Percentiles rank a stretch among this genome's conserved stretches.
Evolutionary conservation across 2,797 vertebrate species (phyloP).

Genomic region (Hippoglossus hippoglossus): DNA sequence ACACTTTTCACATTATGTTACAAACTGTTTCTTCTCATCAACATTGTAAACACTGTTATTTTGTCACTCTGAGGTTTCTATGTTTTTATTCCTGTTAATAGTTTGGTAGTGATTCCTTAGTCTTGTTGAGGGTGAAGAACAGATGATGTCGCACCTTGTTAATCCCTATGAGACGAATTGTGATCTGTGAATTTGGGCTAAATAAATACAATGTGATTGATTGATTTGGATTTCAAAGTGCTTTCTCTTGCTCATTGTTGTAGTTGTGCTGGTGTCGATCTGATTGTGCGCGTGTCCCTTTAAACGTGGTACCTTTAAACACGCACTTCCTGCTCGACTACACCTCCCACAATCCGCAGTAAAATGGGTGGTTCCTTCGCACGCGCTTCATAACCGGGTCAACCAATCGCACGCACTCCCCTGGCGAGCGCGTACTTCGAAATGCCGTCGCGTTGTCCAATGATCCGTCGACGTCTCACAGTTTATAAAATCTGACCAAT

Average conservation of each 20-base stretch:
- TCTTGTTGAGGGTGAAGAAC: too few species aligned
- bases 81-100: too few species aligned
- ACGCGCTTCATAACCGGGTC: constrained; percentile 44
- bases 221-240: background rate
- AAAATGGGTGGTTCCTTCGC: constrained; percentile 2
- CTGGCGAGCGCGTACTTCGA: constrained; percentile 85
- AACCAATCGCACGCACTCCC: constrained; percentile 63
- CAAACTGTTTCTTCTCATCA: too few species aligned
- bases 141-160: too few species aligned
- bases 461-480: constrained; percentile 38
- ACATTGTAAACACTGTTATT: too few species aligned
- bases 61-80: too few species aligned
- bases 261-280: too few species aligned
- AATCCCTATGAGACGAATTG: too few species aligned
- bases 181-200: too few species aligned
- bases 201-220: background rate
- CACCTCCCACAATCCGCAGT: constrained; percentile 62
- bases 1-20: too few species aligned
- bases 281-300: constrained; percentile 55
- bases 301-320: constrained; percentile 77
- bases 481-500: constrained; percentile 73
- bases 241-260: too few species aligned
- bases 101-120: too few species aligned
- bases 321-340: constrained; percentile 41
- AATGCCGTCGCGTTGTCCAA: constrained; percentile 78